Evolutionary conservation across 1,140 invertebrate genomes (phyloP).

Genomic region (Bombus ignitus): DNA sequence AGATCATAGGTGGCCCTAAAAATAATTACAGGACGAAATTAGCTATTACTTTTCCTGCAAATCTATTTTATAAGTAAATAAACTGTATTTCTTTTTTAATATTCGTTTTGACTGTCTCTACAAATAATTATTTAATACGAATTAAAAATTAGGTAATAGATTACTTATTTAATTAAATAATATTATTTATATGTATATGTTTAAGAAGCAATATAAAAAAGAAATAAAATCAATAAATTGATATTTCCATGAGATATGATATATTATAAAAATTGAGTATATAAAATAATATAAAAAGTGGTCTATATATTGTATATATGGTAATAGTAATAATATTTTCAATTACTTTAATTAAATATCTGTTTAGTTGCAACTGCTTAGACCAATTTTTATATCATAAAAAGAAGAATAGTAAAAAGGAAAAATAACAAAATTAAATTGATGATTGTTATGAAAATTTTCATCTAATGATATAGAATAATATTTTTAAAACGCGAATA

Average conservation of each 20-base stretch:
- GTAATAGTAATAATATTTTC: not conserved
- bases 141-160: not conserved
- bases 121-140: not conserved
- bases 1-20: conserved; percentile 68
- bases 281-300: not conserved
- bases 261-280: not conserved
- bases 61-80: not conserved
- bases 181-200: not conserved
- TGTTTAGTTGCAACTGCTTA: not conserved
- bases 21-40: conserved; percentile 64
- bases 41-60: conserved; percentile 4
- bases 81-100: not conserved
- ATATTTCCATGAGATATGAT: not conserved
- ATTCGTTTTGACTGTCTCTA: conserved; percentile 23
- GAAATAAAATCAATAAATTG: not conserved
- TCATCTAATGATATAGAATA: not conserved
- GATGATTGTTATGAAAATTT: not conserved
- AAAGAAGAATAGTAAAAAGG: not conserved
- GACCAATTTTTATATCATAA: not conserved
- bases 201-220: not conserved
- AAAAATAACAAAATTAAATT: not conserved
- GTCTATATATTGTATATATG: not conserved
- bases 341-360: not conserved
- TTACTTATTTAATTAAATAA: not conserved
- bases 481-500: not conserved